phyloP scores from a whole-genome alignment of 2,797 vertebrate species.

The Pseudomugil gertrudae region DNA sequence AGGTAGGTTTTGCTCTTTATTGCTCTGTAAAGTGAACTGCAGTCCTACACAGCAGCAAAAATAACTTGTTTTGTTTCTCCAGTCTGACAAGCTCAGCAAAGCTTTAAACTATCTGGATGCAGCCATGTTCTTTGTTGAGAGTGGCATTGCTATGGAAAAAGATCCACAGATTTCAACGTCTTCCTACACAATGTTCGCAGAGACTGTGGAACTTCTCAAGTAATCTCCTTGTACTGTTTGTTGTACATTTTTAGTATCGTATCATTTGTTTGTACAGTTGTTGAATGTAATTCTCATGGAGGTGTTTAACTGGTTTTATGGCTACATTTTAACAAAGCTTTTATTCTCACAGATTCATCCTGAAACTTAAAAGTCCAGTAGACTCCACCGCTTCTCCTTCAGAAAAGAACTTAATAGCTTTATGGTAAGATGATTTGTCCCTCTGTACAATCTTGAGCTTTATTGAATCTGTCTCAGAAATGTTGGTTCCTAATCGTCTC shows the following conservation, averaged over 20 bases:
- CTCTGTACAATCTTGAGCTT: background rate
- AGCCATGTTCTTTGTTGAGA: constrained; percentile 90
- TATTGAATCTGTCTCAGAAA: background rate
- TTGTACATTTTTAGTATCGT: background rate
- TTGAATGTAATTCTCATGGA: background rate
- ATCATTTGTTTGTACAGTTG: background rate
- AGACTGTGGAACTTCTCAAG: constrained; percentile 92
- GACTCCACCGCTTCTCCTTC: constrained; percentile 79
- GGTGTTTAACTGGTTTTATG: background rate
- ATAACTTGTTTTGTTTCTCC: background rate
- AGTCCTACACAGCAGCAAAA: background rate
- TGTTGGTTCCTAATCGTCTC: background rate
- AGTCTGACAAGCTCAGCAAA: constrained; percentile 89
- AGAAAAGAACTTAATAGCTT: constrained; percentile 88
- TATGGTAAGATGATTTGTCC: constrained; percentile 83
- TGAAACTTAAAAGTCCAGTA: constrained; percentile 87
- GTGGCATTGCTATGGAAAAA: constrained; percentile 89
- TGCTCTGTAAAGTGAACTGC: background rate
- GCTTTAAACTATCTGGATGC: constrained; percentile 92
- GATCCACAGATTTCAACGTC: constrained; percentile 86
- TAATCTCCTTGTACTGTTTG: constrained; percentile 63
- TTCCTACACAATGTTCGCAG: constrained; percentile 89
- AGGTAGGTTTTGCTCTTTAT: constrained; percentile 74
- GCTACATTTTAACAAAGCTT: background rate
- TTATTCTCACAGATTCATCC: constrained; percentile 81